Evolutionary conservation across 2,797 vertebrate genomes (phyloP), one percentile per base, ranked within the genome.

Genomic region (Gadopsis bispinosus): DNA sequence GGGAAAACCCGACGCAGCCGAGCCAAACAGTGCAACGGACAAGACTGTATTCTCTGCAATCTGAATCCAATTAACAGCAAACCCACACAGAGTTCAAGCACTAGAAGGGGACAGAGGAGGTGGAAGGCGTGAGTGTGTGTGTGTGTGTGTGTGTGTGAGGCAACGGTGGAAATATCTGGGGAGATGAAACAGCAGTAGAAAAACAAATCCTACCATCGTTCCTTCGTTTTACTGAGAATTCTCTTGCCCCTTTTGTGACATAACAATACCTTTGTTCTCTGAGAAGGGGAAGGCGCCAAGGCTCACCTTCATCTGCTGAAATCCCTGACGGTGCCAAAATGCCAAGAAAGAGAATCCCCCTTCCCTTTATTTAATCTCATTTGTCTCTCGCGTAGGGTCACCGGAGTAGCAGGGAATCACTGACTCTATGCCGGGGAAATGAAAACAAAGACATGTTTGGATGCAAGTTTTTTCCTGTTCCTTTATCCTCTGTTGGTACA

Each of bases 51-150:
- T 91, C 84, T 75, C 79, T 55, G 72, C 88, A 89, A 83, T 91
- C 89, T 91, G 91, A 89, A 89, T 91, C 86, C 83, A 91, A 92
- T 93, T 93, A 91, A 88, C 83, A 81, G 87, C 66, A 86, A 90
- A 92, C 88, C 86, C 80, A 86, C 86, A 73, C 62, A 79, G 69
- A 83, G 90, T 84, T 88, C 83, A 86, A 81, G 83, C 51, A 55
- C 88, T 80, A 85, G 89, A 74, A 75, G 69, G 73, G 79, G 81
- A 79, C 72, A 31, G 77, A 29, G 39, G 54, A 64, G 56, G 62
- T 47, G 61, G 62, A 33, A 19, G 55, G 63, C 12, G 68, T 43
- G 62, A 33, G 59, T 55, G 26, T 26, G 26, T 26, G 26, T 26
- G 26, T 26, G 26, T 20, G 55, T 19, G 45, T 35, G 45, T 67